A percentile compares a stretch with the other conserved stretches of the same genome.
Conservation (phyloP, 2,888 invertebrate species). For the Agriotes lineatus region DNA sequence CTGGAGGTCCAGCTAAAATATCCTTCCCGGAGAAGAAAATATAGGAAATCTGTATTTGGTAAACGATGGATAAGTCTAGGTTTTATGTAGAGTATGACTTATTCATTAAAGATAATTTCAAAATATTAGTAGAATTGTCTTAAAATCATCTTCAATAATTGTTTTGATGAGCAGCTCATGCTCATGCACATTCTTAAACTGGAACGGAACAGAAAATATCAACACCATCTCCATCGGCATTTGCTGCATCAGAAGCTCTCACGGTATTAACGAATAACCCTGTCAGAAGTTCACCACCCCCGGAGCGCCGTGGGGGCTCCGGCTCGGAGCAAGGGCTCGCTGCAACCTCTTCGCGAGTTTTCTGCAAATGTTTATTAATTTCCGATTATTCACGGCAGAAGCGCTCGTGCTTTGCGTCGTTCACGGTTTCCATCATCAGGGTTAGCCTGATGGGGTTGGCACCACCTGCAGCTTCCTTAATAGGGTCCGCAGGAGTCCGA, state of each 20-base stretch:
- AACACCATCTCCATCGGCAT: too few relatives aligned
- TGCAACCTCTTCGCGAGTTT: slow-evolving; percentile 12
- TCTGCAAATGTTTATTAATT: slow-evolving; percentile 38
- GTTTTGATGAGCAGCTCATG: too few relatives aligned
- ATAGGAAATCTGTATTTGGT: too few relatives aligned
- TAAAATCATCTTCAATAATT: too few relatives aligned
- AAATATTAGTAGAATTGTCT: too few relatives aligned
- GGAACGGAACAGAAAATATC: too few relatives aligned
- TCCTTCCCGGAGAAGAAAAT: too few relatives aligned
- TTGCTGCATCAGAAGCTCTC: slow-evolving; percentile 12
- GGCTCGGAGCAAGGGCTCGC: background rate
- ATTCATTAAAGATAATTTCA: too few relatives aligned
- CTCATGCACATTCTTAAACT: too few relatives aligned
- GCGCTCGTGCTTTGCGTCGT: slow-evolving; percentile 39
- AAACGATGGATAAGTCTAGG: too few relatives aligned
- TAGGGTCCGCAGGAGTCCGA: slow-evolving; percentile 62
- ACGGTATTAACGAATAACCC: slow-evolving; percentile 19
- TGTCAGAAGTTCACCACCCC: slow-evolving; percentile 25
- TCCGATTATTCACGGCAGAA: slow-evolving; percentile 31
- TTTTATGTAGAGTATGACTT: too few relatives aligned
- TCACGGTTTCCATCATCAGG: slow-evolving; percentile 36
- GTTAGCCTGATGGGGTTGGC: slow-evolving; percentile 38
- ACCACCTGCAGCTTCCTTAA: slow-evolving; percentile 63
- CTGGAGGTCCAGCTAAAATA: too few relatives aligned
- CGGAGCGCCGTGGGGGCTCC: slow-evolving; percentile 10